These are phyloP conservation scores for Dasysyrphus albostriatus DNA, from an alignment of 2,888 invertebrate genomes.

Conservation along the genomic window DNA sequence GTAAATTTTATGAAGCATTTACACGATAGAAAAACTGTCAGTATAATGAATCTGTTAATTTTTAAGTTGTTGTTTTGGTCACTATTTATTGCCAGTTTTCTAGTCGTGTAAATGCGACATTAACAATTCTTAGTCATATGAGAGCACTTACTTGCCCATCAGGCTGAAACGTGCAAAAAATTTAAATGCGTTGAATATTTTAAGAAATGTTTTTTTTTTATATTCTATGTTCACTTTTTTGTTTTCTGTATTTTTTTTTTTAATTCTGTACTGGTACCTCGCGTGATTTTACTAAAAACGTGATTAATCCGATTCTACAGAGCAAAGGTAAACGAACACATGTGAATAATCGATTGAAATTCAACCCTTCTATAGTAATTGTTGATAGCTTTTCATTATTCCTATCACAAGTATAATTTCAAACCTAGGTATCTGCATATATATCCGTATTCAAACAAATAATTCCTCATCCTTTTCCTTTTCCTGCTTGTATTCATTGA, in stretches of 20 bases:
- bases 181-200: neutral
- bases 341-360: constrained; percentile 13
- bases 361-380: constrained; percentile 4
- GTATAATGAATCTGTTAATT: no score
- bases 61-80: no score
- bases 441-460: constrained; percentile 6
- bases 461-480: constrained; percentile 33
- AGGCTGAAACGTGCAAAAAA: neutral
- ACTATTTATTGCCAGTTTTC: no score
- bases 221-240: neutral
- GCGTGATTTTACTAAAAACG: neutral
- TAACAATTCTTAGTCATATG: neutral
- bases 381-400: constrained; percentile 12
- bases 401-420: constrained; percentile 11
- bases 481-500: constrained; percentile 25
- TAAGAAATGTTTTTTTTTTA: neutral
- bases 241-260: neutral
- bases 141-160: neutral
- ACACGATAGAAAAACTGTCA: no score
- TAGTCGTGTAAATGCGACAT: neutral
- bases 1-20: no score
- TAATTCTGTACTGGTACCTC: neutral
- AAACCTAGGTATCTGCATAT: neutral
- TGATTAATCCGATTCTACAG: constrained; percentile 10
- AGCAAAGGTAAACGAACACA: constrained; percentile 17